Base-by-base conservation (phyloP, 2,888 invertebrate species). In the Trypoxylon attenuatum region DNA sequence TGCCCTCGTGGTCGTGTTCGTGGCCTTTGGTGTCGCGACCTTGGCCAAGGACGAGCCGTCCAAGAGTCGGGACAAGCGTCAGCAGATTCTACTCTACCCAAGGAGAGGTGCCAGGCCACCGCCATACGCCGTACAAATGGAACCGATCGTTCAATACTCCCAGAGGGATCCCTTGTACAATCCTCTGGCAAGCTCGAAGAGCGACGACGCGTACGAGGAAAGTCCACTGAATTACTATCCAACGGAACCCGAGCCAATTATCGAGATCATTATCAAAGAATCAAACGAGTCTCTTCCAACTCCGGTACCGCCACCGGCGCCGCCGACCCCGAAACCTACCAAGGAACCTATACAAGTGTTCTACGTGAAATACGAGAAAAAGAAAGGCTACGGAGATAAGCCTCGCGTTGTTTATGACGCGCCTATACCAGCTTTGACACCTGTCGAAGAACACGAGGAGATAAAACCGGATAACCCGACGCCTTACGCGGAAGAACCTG, bases 241-340 rank as follows among this genome's bases (percentile, higher is more conserved):
- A 71, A 79, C 90, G 87, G 93, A 94, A 51, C 95, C 95, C 0
- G 96, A 96, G 82, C 96, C 96, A 3, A 96, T 96, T 16, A 96
- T 96, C 77, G 96, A 96, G 88, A 96, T 96, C 72, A 96, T 96
- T 65, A 96, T 96, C 51, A 95, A 95, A 81, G 96, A 96, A 85
- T 95, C 95, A 0, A 96, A 96, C 82, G 94, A 95, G 79, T 90
- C 94, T 0, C 83, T 95, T 1, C 93, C 95, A 1, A 90, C 93
- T 1, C 90, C 91, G 1, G 88, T 88, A 0, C 87, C 89, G 0
- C 89, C 89, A 1, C 89, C 89, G 13, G 88, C 88, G 15, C 71
- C 78, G 0, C 60, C 79, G 1, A 23, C 66, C 0, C 29, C 51
- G 10, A 90, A 89, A 69, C 90, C 90, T 69, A 91, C 91, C 73